Conservation (phyloP, 2,113 vertebrate species). For the Hiodon tergisus region DNA sequence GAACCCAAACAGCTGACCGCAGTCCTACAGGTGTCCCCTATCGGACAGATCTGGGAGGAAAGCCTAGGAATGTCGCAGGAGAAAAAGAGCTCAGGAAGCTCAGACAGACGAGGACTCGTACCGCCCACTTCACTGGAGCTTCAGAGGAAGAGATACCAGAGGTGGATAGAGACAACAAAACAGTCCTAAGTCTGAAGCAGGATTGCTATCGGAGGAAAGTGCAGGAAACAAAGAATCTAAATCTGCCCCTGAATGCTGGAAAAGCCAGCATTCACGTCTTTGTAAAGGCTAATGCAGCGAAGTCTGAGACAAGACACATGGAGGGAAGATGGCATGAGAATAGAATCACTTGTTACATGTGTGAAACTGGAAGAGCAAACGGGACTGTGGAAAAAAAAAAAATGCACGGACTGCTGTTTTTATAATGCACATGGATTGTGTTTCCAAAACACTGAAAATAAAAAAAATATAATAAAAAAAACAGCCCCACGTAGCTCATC, state of each 20-base stretch:
- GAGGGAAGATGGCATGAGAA: too few relatives aligned
- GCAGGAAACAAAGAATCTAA: conserved; percentile 2
- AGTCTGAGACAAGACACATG: too few relatives aligned
- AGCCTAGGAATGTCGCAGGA: neutral
- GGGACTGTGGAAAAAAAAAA: too few relatives aligned
- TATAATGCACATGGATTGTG: too few relatives aligned
- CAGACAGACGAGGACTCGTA: conserved; percentile 25
- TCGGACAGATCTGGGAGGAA: conserved; percentile 44
- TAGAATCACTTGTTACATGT: too few relatives aligned
- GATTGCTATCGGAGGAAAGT: conserved; percentile 23
- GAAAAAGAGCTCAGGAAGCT: conserved; percentile 17
- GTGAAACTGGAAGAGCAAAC: too few relatives aligned
- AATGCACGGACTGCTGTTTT: too few relatives aligned
- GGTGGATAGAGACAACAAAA: conserved; percentile 7
- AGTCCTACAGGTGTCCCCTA: conserved; percentile 59
- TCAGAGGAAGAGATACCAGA: conserved; percentile 30
- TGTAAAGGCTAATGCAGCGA: too few relatives aligned
- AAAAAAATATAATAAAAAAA: too few relatives aligned
- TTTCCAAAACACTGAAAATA: too few relatives aligned
- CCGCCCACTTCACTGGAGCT: conserved; percentile 24
- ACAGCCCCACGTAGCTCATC: too few relatives aligned
- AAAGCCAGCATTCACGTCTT: too few relatives aligned
- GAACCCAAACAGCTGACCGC: conserved; percentile 41
- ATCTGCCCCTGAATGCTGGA: conserved; percentile 11
- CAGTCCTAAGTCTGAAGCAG: conserved; percentile 12